Conservation (phyloP, 2,113 vertebrate species). For the Crocuta crocuta region DNA sequence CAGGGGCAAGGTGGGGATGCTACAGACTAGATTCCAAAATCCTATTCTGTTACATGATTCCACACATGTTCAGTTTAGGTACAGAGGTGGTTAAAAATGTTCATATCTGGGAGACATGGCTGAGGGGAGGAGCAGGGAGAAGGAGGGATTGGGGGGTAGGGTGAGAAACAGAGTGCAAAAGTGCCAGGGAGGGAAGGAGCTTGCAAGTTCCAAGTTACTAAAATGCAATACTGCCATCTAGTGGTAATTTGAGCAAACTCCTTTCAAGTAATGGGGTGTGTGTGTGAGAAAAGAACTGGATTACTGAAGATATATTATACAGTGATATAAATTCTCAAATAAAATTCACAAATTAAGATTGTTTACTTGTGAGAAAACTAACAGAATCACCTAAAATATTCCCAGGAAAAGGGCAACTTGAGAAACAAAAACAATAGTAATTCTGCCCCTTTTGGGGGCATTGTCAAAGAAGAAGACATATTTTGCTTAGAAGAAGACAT, state of each 20-base stretch:
- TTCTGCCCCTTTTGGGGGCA: background rate
- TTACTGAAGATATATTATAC: background rate
- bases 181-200: background rate
- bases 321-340: background rate
- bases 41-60: background rate
- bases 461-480: background rate
- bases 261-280: background rate
- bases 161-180: background rate
- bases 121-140: background rate
- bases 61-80: background rate
- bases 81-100: background rate
- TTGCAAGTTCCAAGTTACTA: background rate
- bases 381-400: background rate
- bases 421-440: background rate
- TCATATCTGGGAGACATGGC: background rate
- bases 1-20: background rate
- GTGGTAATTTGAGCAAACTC: slow-evolving; percentile 43
- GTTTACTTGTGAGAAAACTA: background rate
- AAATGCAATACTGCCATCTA: slow-evolving; percentile 71
- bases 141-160: background rate
- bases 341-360: background rate
- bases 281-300: background rate
- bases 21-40: background rate
- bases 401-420: background rate
- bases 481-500: background rate